Percentiles rank a stretch among this genome's conserved stretches.
Evolutionary conservation across 2,113 vertebrate species (phyloP).

Genomic region (Rattus rattus): DNA sequence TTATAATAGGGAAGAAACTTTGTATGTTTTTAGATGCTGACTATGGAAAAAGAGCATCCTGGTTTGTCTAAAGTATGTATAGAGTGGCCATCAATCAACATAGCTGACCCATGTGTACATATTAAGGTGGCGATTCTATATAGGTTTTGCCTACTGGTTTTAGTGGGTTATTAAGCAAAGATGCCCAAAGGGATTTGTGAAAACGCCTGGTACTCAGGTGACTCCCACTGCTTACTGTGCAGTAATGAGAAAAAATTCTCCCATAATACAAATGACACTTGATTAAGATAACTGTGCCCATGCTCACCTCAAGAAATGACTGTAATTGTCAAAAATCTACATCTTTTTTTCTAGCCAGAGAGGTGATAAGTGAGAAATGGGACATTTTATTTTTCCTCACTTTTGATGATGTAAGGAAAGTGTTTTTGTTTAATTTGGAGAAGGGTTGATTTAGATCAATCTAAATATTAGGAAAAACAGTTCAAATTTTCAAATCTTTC

Average conservation of each 20-base stretch:
- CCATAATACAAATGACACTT: neutral
- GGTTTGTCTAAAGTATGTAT: neutral
- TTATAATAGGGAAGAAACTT: constrained; percentile 31
- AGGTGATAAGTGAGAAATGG: neutral
- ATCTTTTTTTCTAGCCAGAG: neutral
- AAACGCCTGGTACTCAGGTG: neutral
- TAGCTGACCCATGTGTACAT: neutral
- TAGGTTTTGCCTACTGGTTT: neutral
- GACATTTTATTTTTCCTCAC: constrained; percentile 30
- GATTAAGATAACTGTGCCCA: neutral
- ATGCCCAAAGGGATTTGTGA: constrained; percentile 13
- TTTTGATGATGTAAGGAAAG: constrained; percentile 55
- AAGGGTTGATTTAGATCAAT: constrained; percentile 72
- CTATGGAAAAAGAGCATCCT: neutral
- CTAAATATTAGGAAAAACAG: constrained; percentile 67
- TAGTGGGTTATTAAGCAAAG: constrained; percentile 25
- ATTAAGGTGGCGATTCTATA: neutral
- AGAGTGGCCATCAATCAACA: neutral
- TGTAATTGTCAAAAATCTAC: neutral
- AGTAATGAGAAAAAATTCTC: neutral
- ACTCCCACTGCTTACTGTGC: neutral
- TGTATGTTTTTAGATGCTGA: neutral
- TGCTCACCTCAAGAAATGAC: neutral
- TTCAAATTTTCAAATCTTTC: constrained; percentile 77
- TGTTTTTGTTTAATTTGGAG: constrained; percentile 14